A percentile compares a stretch with the other conserved stretches of the same genome.
These are phyloP conservation scores for Cryptotis parvus DNA, from an alignment of 2,113 vertebrate species.

Conservation along the genomic window DNA sequence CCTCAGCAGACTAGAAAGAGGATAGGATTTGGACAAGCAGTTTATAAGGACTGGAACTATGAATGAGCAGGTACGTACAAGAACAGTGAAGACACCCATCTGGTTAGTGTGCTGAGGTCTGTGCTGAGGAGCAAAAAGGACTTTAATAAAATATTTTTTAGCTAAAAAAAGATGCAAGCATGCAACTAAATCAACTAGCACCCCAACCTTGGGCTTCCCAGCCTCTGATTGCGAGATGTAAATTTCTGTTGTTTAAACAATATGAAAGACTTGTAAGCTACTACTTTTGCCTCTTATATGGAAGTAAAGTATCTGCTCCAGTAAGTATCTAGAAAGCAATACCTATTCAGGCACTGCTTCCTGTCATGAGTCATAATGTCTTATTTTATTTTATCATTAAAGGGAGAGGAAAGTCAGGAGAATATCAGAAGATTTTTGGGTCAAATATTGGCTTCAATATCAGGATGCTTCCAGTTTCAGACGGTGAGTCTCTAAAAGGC, in stretches of 20 bases:
- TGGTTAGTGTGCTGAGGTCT: neutral
- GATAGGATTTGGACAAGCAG: neutral
- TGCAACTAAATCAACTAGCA: no score
- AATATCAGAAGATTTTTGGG: neutral
- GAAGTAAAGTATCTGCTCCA: neutral
- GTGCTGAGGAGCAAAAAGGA: neutral
- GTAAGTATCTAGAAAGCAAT: neutral
- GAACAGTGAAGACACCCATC: neutral
- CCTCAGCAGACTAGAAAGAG: neutral
- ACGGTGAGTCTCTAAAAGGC: slow-evolving; percentile 27
- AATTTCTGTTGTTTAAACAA: no score
- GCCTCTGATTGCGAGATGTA: no score
- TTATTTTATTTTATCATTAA: neutral
- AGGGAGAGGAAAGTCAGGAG: neutral
- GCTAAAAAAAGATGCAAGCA: no score
- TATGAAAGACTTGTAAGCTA: neutral
- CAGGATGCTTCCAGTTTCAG: slow-evolving; percentile 58
- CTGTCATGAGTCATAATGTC: neutral
- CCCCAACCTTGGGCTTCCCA: no score
- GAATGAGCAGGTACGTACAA: neutral
- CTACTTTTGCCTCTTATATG: neutral
- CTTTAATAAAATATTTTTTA: no score
- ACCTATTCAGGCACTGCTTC: neutral
- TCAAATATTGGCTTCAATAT: neutral
- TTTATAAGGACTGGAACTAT: neutral